phyloP scores from a whole-genome alignment of 2,888 invertebrate genomes.

The Plagodis dolabraria region DNA sequence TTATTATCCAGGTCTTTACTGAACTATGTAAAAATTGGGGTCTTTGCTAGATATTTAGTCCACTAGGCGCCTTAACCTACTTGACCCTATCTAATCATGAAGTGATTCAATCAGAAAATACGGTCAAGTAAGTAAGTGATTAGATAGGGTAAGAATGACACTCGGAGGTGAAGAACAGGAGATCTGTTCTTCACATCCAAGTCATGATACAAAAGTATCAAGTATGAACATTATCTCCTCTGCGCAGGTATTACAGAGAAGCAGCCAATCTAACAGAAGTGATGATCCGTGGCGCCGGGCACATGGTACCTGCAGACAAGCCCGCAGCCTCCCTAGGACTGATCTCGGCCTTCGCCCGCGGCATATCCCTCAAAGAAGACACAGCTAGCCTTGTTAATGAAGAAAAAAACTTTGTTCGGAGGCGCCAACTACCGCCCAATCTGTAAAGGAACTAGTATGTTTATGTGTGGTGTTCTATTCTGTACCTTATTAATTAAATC shows the following conservation, averaged over 20 bases:
- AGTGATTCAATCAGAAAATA: too few relatives aligned
- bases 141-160: too few relatives aligned
- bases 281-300: constrained; percentile 87
- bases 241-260: constrained; percentile 80
- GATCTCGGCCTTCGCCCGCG: constrained; percentile 85
- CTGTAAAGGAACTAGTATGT: constrained; percentile 28
- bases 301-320: constrained; percentile 87
- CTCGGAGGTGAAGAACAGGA: too few relatives aligned
- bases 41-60: too few relatives aligned
- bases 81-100: too few relatives aligned
- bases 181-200: too few relatives aligned
- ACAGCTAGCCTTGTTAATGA: constrained; percentile 61
- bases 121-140: too few relatives aligned
- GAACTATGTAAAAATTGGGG: too few relatives aligned
- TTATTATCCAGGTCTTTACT: too few relatives aligned
- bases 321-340: constrained; percentile 85
- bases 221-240: too few relatives aligned
- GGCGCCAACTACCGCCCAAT: constrained; percentile 53
- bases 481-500: constrained; percentile 19
- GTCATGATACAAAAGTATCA: too few relatives aligned
- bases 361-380: constrained; percentile 62
- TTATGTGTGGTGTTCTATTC: constrained; percentile 11
- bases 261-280: constrained; percentile 85
- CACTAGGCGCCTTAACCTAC: too few relatives aligned
- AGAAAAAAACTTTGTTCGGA: constrained; percentile 62